Percentiles rank a stretch among this genome's conserved stretches.
Conservation (phyloP, 2,113 vertebrate genomes). For the Jacana jacana region DNA sequence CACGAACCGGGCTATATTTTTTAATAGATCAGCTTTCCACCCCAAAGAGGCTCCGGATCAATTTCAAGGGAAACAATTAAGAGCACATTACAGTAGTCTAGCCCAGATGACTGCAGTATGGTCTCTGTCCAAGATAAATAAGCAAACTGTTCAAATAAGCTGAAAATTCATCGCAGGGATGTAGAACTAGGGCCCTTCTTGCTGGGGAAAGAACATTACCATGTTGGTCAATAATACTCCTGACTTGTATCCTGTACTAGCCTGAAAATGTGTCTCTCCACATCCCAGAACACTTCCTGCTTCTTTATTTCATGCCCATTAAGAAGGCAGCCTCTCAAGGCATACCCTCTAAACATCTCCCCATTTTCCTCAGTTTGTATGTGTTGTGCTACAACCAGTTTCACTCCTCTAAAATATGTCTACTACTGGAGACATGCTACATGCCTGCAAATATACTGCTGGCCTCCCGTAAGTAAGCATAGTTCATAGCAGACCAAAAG, state of each 20-base stretch:
- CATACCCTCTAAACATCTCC: not conserved
- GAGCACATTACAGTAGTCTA: constrained; percentile 33
- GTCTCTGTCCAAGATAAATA: constrained; percentile 34
- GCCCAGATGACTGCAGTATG: constrained; percentile 9
- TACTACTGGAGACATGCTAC: not conserved
- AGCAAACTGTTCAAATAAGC: constrained; percentile 3
- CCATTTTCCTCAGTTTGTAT: not conserved
- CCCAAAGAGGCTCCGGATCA: constrained; percentile 30
- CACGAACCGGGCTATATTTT: not conserved
- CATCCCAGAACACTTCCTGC: not conserved
- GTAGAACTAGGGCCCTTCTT: not conserved
- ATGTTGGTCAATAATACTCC: not conserved
- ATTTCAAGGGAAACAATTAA: constrained; percentile 60
- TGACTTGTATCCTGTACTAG: not conserved
- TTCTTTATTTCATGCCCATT: constrained; percentile 4
- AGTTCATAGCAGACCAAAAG: not conserved
- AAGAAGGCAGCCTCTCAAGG: not conserved
- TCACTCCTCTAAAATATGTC: not conserved
- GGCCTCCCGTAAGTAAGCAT: not conserved
- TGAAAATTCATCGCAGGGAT: not conserved
- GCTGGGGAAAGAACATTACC: not conserved
- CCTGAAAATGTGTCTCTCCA: not conserved
- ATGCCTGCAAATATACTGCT: not conserved
- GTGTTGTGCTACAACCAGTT: not conserved
- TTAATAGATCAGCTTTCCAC: constrained; percentile 4